These are phyloP conservation scores for Phyllotis vaccarum DNA, from an alignment of 2,797 vertebrate genomes.

Conservation along the genomic window DNA sequence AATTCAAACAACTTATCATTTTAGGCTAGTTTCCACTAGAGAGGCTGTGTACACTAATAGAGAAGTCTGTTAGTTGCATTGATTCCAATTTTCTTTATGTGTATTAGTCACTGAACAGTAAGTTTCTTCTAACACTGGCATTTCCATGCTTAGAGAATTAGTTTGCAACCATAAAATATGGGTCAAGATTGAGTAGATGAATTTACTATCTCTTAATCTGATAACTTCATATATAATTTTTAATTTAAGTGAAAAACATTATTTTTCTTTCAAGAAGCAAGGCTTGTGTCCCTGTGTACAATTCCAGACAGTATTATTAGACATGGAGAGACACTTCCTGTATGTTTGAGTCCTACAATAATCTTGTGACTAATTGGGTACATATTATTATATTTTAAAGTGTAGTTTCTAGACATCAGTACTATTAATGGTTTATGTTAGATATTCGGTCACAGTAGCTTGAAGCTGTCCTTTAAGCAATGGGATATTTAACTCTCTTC, in stretches of 20 bases:
- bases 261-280: constrained; percentile 74
- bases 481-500: background rate
- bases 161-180: constrained; percentile 75
- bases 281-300: background rate
- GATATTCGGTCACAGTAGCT: background rate
- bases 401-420: background rate
- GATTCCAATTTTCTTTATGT: constrained; percentile 89
- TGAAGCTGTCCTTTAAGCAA: background rate
- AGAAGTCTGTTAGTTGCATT: constrained; percentile 86
- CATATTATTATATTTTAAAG: constrained; percentile 13
- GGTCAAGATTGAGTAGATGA: constrained; percentile 70
- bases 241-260: constrained; percentile 71
- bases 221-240: constrained; percentile 78
- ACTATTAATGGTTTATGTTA: background rate
- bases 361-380: background rate
- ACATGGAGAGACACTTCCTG: background rate
- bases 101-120: constrained; percentile 78
- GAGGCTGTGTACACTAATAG: constrained; percentile 85
- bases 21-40: constrained; percentile 79
- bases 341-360: background rate
- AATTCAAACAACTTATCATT: constrained; percentile 85
- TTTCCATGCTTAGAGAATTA: constrained; percentile 77
- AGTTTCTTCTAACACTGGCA: constrained; percentile 77
- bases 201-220: constrained; percentile 79
- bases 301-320: constrained; percentile 49